Conservation (phyloP, 2,888 invertebrate genomes). For the Callosobruchus maculatus region DNA sequence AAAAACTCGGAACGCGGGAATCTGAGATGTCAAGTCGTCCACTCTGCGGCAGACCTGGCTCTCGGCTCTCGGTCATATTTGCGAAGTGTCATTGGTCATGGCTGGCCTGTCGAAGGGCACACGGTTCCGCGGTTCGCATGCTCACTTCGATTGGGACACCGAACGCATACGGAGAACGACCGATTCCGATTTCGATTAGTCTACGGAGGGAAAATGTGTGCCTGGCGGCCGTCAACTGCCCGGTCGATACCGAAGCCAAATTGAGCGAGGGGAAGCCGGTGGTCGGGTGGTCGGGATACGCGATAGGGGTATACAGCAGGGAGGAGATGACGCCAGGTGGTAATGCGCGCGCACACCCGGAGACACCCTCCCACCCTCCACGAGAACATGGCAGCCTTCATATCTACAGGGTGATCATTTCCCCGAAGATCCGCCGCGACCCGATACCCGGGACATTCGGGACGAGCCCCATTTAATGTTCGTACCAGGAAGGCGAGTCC, state of each 20-base stretch:
- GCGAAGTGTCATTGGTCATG: constrained; percentile 29
- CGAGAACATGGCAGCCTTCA: not conserved
- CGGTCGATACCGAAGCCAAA: constrained; percentile 51
- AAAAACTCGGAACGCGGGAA: not conserved
- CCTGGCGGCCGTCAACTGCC: constrained; percentile 32
- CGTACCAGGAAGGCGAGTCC: too few relatives aligned
- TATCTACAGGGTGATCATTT: not conserved
- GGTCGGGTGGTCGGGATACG: not conserved
- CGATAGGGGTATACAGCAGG: not conserved
- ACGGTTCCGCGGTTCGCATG: constrained; percentile 31
- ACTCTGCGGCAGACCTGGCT: constrained; percentile 30
- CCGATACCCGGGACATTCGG: too few relatives aligned
- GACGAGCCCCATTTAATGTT: too few relatives aligned
- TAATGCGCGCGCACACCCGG: constrained; percentile 33
- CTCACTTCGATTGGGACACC: constrained; percentile 35
- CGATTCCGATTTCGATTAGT: constrained; percentile 42
- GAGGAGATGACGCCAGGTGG: constrained; percentile 46
- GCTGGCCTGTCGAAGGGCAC: constrained; percentile 22
- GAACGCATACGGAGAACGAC: constrained; percentile 31
- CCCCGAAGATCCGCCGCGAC: too few relatives aligned
- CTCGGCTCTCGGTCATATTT: constrained; percentile 18
- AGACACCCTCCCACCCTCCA: constrained; percentile 30
- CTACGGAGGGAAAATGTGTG: constrained; percentile 42
- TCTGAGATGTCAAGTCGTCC: constrained; percentile 34
- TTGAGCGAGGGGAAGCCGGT: constrained; percentile 46